Evolutionary conservation across 2,797 vertebrate genomes (phyloP).

Genomic region (Coregonus ussuriensis): DNA sequence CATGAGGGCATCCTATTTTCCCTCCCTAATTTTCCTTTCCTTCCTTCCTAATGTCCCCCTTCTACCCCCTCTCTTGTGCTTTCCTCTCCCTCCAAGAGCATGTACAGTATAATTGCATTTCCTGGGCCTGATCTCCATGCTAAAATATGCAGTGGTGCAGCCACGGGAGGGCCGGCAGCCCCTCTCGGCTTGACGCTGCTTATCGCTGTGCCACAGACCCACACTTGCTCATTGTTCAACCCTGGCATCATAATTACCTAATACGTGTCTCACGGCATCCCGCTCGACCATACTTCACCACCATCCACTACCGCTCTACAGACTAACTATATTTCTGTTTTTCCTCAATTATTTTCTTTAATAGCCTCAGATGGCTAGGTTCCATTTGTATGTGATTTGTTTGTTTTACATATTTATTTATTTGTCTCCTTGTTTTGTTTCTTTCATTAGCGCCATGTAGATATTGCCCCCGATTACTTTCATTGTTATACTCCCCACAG

Average conservation of each 20-base stretch:
- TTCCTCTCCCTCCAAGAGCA: slow-evolving; percentile 43
- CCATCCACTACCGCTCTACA: neutral
- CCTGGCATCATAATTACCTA: slow-evolving; percentile 45
- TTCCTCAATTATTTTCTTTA: slow-evolving; percentile 15
- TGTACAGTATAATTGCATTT: slow-evolving; percentile 63
- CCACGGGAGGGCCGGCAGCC: slow-evolving; percentile 34
- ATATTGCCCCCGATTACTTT: slow-evolving; percentile 11
- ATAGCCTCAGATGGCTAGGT: neutral
- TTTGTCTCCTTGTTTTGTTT: too few relatives aligned
- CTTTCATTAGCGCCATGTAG: too few relatives aligned
- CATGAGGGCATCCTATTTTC: neutral
- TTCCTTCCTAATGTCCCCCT: slow-evolving; percentile 15
- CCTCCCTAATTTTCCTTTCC: slow-evolving; percentile 24
- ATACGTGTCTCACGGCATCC: slow-evolving; percentile 27
- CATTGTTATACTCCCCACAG: slow-evolving; percentile 22
- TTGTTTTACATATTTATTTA: neutral
- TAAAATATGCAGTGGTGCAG: slow-evolving; percentile 58
- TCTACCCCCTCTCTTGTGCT: slow-evolving; percentile 1
- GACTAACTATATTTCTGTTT: slow-evolving; percentile 11
- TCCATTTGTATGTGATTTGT: slow-evolving; percentile 32
- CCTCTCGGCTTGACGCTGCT: slow-evolving; percentile 24
- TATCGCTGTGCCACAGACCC: slow-evolving; percentile 60
- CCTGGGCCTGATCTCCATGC: slow-evolving; percentile 62
- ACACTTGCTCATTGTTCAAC: slow-evolving; percentile 31
- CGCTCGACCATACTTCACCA: slow-evolving; percentile 41